These are phyloP conservation scores for Gastrophryne carolinensis DNA, from an alignment of 2,797 vertebrate genomes.

Conservation along the genomic window DNA sequence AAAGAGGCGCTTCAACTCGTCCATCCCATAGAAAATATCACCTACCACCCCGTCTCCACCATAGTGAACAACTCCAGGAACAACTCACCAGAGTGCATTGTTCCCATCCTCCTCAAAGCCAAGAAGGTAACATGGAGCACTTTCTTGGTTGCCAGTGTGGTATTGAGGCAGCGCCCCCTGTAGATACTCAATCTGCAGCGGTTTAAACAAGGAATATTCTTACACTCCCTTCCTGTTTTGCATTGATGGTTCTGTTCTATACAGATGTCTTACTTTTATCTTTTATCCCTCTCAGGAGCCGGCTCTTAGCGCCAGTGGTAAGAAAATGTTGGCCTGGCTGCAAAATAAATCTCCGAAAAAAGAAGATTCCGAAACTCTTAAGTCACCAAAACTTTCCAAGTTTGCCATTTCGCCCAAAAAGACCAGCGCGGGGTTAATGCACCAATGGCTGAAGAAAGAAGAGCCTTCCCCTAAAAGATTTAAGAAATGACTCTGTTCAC, in stretches of 20 bases:
- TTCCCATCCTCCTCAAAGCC: conserved; percentile 68
- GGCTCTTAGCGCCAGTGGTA: conserved; percentile 75
- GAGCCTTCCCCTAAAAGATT: conserved; percentile 67
- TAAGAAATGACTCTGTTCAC: conserved; percentile 51
- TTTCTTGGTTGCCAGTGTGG: no score
- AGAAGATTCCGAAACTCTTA: conserved; percentile 53
- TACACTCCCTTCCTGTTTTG: not conserved
- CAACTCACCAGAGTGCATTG: conserved; percentile 81
- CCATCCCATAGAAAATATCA: conserved; percentile 77
- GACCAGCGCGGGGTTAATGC: conserved; percentile 57
- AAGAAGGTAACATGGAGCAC: conserved; percentile 72
- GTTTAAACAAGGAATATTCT: not conserved
- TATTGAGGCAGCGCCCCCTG: no score
- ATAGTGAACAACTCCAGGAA: conserved; percentile 87
- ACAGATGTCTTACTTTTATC: no score
- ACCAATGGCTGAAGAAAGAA: conserved; percentile 65
- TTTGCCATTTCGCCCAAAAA: conserved; percentile 55
- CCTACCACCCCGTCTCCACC: conserved; percentile 86
- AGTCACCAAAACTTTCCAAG: conserved; percentile 65
- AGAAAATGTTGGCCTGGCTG: conserved; percentile 85
- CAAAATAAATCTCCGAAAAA: conserved; percentile 73
- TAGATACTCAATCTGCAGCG: no score
- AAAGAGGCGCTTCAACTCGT: conserved; percentile 85
- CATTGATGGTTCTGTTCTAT: no score
- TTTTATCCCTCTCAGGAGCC: conserved; percentile 66